Conservation (phyloP, 2,113 vertebrate species). For the Scomber japonicus region DNA sequence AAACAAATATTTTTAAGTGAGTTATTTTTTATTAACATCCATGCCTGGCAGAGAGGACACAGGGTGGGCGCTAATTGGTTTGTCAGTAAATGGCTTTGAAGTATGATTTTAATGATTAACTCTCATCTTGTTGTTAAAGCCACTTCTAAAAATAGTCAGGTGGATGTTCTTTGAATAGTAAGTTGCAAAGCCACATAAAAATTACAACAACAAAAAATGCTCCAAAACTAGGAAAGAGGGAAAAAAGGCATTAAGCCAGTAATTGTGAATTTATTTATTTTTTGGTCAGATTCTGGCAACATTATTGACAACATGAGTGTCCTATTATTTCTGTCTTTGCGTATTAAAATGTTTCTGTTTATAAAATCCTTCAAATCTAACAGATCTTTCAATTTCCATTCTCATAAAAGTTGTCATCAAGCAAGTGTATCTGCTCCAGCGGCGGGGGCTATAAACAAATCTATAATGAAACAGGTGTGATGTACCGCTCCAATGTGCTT, state of each 20-base stretch:
- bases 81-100: not conserved
- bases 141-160: not conserved
- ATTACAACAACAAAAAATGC: not conserved
- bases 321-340: not conserved
- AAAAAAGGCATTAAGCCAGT: not conserved
- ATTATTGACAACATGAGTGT: not conserved
- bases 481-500: not conserved
- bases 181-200: not conserved
- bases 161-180: not conserved
- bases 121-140: not conserved
- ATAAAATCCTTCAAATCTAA: conserved; percentile 30
- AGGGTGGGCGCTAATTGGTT: not conserved
- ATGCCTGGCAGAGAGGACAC: not conserved
- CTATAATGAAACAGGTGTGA: conserved; percentile 21
- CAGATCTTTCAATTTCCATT: conserved; percentile 18
- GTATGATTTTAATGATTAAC: not conserved
- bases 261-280: not conserved
- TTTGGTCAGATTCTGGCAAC: not conserved
- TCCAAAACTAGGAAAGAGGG: no score
- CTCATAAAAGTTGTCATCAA: conserved; percentile 34
- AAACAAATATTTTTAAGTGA: not conserved
- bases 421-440: not conserved
- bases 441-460: conserved; percentile 21
- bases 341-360: not conserved
- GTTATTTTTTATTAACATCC: not conserved